A percentile compares a stretch with the other conserved stretches of the same genome.
phyloP scores from a whole-genome alignment of 1,140 invertebrate genomes.

The Triops cancriformis region DNA sequence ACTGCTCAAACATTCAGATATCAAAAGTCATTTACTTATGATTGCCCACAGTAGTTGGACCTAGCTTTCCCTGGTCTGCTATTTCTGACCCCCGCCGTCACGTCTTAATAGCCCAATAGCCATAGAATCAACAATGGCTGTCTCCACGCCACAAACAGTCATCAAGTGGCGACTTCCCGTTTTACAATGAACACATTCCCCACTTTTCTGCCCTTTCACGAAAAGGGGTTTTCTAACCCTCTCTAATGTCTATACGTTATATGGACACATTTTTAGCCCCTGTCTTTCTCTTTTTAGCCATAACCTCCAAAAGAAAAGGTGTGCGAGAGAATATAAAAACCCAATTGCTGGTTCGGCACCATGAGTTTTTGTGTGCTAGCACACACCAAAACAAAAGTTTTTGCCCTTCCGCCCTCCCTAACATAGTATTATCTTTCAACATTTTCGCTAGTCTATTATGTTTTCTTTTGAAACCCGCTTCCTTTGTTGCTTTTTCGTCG shows the following conservation, averaged over 20 bases:
- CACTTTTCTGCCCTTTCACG: neutral
- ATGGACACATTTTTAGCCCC: neutral
- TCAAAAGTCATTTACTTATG: neutral
- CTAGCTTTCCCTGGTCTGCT: no score
- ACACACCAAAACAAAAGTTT: no score
- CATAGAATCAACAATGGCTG: neutral
- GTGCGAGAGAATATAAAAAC: neutral
- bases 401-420: no score
- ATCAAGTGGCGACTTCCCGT: slow-evolving; percentile 8
- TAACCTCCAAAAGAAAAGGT: neutral
- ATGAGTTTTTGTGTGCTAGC: no score
- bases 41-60: neutral
- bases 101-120: neutral
- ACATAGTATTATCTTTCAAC: no score
- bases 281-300: neutral
- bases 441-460: no score
- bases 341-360: no score
- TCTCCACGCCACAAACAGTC: neutral
- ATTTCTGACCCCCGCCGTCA: no score
- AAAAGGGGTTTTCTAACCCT: neutral
- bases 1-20: neutral
- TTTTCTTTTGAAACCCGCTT: no score
- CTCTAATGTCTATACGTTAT: neutral
- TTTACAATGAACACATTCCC: neutral
- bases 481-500: no score